Base-by-base conservation (phyloP, 2,113 vertebrate species). In the Cepphus grylle region DNA sequence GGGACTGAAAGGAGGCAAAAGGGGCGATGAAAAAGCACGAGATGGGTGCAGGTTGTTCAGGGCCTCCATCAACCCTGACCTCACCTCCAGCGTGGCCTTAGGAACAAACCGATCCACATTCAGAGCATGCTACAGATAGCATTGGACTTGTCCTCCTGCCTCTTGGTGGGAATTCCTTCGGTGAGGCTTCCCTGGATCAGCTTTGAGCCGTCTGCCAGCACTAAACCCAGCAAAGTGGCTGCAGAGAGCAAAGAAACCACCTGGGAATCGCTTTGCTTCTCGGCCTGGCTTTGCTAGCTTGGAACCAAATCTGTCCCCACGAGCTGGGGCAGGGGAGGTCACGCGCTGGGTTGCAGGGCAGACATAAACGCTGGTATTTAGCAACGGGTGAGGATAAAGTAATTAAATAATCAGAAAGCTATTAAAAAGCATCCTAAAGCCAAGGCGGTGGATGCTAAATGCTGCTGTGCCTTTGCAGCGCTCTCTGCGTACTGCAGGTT, bases 391-490 rank as follows among this genome's bases (percentile, higher is more conserved):
- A 63, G 80, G 55, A 30, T 27, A 29, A 76, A 63, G 55, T 32
- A 52, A 47, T 52, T 61, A 88, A 88, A 74, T 74, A 79, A 69
- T 69, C 25, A 40, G 49, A 58, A 69, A 62, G 43, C 42, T 36
- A 6, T 58, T 74, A 40, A 77, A 55, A 71, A 65, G 12, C 58
- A 38, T n/a, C 76, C 52, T 21, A 8, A 69, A 32, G 36, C 1
- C 3, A 55, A 40, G 52, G 50, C 2, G 1, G 40, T 1, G 0
- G 62, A 56, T 0, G 3, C 49, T 43, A 18, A 59, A 53, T 14
- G 30, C 71, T 47, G 81, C 65, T 78, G 42, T 0, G 8, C 42
- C 29, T 67, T 40, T n/a, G 25, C 77, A 50, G 38, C 0, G 5
- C 45, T 65, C 61, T 38, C 15, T 30, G 20, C 1, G 3, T 19